phyloP scores from a whole-genome alignment of 2,797 vertebrate species.

The Xenops minutus region DNA sequence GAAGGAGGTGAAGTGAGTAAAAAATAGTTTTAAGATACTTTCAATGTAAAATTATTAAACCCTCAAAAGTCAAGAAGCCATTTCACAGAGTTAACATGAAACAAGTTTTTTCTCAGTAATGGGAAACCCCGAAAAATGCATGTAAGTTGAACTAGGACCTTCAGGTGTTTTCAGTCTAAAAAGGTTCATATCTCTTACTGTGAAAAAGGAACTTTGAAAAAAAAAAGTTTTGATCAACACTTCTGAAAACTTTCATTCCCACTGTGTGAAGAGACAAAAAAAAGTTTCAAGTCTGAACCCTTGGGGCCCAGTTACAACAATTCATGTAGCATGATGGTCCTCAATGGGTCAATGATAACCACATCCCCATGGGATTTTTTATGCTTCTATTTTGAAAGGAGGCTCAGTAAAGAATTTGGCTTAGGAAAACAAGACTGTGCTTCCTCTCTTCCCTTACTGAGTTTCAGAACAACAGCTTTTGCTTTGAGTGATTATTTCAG shows the following conservation, averaged over 20 bases:
- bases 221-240: neutral
- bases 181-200: neutral
- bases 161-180: neutral
- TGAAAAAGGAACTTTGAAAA: neutral
- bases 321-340: neutral
- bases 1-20: neutral
- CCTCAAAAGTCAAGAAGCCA: neutral
- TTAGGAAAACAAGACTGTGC: conserved; percentile 24
- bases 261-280: neutral
- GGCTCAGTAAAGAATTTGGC: conserved; percentile 27
- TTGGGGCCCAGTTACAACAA: neutral
- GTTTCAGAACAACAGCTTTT: conserved; percentile 32
- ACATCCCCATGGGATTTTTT: neutral
- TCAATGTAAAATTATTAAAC: neutral
- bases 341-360: neutral
- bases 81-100: neutral
- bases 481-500: conserved; percentile 29
- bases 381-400: conserved; percentile 36
- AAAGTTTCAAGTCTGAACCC: neutral
- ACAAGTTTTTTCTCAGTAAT: neutral
- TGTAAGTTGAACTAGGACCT: neutral
- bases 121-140: neutral
- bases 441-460: neutral
- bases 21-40: neutral
- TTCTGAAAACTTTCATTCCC: neutral